Conservation (phyloP, 2,797 vertebrate genomes). For the Meda fulgida region DNA sequence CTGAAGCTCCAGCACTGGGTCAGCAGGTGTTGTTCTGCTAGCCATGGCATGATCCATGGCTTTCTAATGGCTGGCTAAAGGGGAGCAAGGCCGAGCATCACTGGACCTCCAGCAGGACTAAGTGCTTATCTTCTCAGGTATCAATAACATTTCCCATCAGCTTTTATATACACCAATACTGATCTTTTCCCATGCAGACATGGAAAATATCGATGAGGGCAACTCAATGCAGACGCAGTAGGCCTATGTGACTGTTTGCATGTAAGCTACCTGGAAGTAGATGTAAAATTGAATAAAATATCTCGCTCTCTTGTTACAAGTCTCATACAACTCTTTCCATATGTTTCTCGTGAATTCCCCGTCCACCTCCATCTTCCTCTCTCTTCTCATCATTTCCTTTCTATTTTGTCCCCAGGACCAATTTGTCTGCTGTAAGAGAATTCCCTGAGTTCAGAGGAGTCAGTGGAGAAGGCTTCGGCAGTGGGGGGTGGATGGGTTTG, state of each 20-base stretch:
- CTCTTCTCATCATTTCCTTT: slow-evolving; percentile 59
- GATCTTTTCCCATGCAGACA: slow-evolving; percentile 19
- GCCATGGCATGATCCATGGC: slow-evolving; percentile 48
- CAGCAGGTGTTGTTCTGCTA: slow-evolving; percentile 50
- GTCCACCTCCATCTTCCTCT: slow-evolving; percentile 46
- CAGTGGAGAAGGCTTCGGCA: slow-evolving; percentile 88
- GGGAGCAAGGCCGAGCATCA: slow-evolving; percentile 3
- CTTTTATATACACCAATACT: slow-evolving; percentile 24
- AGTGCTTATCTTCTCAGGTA: slow-evolving; percentile 38
- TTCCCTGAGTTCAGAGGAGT: slow-evolving; percentile 98
- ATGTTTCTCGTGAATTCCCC: background rate
- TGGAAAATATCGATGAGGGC: background rate
- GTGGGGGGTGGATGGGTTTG: slow-evolving; percentile 41
- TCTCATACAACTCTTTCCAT: slow-evolving; percentile 21
- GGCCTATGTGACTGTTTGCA: background rate
- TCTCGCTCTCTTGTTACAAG: slow-evolving; percentile 13
- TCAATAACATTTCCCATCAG: slow-evolving; percentile 29
- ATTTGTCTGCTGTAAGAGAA: slow-evolving; percentile 97
- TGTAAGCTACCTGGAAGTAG: slow-evolving; percentile 14
- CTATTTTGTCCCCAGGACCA: slow-evolving; percentile 82
- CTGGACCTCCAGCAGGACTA: slow-evolving; percentile 36
- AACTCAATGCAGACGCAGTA: background rate
- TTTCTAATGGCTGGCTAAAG: slow-evolving; percentile 13
- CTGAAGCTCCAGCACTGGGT: slow-evolving; percentile 43
- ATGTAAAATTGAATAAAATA: slow-evolving; percentile 8